Base-by-base conservation (phyloP, 2,113 vertebrate genomes). In the Grammomys dolichurus region DNA sequence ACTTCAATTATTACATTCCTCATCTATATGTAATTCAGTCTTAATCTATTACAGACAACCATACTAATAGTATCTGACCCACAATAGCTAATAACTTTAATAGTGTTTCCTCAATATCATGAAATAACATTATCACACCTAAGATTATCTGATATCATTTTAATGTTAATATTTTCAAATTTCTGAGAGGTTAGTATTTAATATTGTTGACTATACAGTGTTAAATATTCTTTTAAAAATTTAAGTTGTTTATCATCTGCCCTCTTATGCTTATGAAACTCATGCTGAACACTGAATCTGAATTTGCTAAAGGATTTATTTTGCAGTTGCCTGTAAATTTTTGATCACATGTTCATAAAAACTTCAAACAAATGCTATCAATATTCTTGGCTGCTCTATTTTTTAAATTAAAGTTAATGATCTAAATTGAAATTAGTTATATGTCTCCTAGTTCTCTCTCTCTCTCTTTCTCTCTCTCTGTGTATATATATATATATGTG, bases 141-240 rank as follows among this genome's bases (percentile, higher is more conserved):
- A 67, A 89, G 90, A 65, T 76, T 72, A 91, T 92, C 19, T 84
- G 46, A 84, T 73, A 54, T 90, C 9, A 67, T 40, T 63, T 86
- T 76, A 69, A 24, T 87, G 67, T 94, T 33, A 67, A 20, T 89
- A 77, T 96, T 60, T 67, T 90, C 58, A 95, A 48, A 70, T 88
- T 73, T 9, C 1, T 87, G 58, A 58, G 65, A 56, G 56, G 22
- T 67, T 26, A 33, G 9, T 87, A 46, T 4, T 90, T 77, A 54
- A 46, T 91, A 17, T 67, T 89, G 43, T n/a, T 90, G 56, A 69
- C 43, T 92, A 56, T n/a, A 24, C 54, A 89, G 13, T 77, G 12
- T 77, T 93, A 46, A 80, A 36, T 90, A 43, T 70, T 85, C 36
- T 88, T 36, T 43, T 36, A 46, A 69, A 67, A 20, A 48, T 70